Conservation (phyloP, 1,140 invertebrate genomes). For the Anoplolepis gracilipes region DNA sequence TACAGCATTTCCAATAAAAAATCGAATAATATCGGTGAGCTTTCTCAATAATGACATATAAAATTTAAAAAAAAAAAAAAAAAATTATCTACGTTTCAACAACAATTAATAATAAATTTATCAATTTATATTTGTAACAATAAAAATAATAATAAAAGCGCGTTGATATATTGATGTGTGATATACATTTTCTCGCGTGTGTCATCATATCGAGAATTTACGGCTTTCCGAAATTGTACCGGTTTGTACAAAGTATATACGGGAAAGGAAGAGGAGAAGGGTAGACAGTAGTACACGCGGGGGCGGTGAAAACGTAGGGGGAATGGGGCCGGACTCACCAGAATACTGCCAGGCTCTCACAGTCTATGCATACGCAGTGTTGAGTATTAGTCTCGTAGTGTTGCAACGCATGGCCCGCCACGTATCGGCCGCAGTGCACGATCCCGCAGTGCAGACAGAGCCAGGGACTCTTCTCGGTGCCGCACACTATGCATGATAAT, state of each 20-base stretch:
- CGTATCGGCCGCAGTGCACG: conserved; percentile 92
- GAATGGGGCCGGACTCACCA: conserved; percentile 87
- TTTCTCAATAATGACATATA: neutral
- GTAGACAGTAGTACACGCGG: conserved; percentile 2
- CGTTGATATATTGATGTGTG: neutral
- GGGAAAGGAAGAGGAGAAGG: neutral
- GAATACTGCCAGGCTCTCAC: conserved; percentile 91
- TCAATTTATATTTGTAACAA: neutral
- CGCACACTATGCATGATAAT: conserved; percentile 87
- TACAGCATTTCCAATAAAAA: neutral
- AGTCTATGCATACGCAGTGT: conserved; percentile 92
- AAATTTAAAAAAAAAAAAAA: too few relatives aligned
- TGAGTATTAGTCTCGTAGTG: conserved; percentile 89
- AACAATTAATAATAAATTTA: neutral
- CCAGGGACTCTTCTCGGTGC: conserved; percentile 90
- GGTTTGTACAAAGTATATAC: neutral
- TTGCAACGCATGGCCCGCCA: conserved; percentile 91
- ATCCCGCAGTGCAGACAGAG: conserved; percentile 91
- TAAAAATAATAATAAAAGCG: conserved; percentile 13
- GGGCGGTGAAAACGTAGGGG: conserved; percentile 48
- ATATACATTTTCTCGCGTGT: neutral
- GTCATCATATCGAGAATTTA: neutral
- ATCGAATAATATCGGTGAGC: neutral
- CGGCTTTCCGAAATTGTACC: conserved; percentile 15
- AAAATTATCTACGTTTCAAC: neutral